These are phyloP conservation scores for Drosophila paulistorum DNA, from an alignment of 1,140 invertebrate genomes.

Conservation along the genomic window DNA sequence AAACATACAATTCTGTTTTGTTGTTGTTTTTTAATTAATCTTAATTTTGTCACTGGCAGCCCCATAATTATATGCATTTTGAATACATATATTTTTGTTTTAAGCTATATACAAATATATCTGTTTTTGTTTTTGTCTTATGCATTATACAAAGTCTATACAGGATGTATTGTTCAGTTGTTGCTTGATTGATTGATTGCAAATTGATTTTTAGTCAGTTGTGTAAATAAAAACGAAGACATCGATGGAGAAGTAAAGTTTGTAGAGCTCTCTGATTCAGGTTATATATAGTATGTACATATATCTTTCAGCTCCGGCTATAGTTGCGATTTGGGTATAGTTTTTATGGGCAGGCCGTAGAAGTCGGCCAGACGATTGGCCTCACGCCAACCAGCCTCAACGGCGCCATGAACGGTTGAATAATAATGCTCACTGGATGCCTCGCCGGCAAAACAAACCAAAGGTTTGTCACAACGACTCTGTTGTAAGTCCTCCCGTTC, in stretches of 20 bases:
- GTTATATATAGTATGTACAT: conserved; percentile 22
- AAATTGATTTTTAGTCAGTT: conserved; percentile 21
- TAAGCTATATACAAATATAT: conserved; percentile 36
- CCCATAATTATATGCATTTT: neutral
- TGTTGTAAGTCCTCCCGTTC: conserved; percentile 33
- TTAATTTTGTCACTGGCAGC: conserved; percentile 1
- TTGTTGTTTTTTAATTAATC: neutral
- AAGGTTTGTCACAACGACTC: conserved; percentile 83
- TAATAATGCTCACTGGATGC: conserved; percentile 88
- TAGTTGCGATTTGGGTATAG: conserved; percentile 65
- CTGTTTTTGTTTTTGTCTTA: conserved; percentile 36
- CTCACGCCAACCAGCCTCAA: conserved; percentile 91
- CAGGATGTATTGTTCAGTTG: conserved; percentile 61
- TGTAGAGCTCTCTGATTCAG: conserved; percentile 18
- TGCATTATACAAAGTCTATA: conserved; percentile 59
- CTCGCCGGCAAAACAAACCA: conserved; percentile 90
- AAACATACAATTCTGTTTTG: neutral
- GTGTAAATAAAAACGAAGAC: conserved; percentile 35
- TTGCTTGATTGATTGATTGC: conserved; percentile 54
- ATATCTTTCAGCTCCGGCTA: conserved; percentile 51
- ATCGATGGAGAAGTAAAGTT: conserved; percentile 6
- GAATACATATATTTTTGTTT: conserved; percentile 17
- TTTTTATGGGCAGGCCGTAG: conserved; percentile 50
- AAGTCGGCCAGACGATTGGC: conserved; percentile 84
- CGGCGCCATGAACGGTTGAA: conserved; percentile 92